Percentiles rank a stretch among this genome's conserved stretches.
These are phyloP conservation scores for Gortyna flavago DNA, from an alignment of 2,888 invertebrate species.

Conservation along the genomic window DNA sequence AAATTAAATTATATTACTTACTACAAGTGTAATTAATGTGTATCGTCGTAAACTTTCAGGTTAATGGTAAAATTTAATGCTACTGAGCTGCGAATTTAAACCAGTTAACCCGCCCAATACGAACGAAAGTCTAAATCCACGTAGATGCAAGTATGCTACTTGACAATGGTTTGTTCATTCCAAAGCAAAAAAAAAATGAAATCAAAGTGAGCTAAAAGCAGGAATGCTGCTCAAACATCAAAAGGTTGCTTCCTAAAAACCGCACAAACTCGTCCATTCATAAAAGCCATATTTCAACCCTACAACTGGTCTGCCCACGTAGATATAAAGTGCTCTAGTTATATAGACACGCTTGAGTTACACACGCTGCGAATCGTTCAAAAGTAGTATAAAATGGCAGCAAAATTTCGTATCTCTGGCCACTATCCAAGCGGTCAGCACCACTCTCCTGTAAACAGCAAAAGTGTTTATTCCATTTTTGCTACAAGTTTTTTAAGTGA, in stretches of 20 bases:
- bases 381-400: conserved; percentile 73
- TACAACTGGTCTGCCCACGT: conserved; percentile 62
- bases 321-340: conserved; percentile 56
- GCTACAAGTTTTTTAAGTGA: conserved; percentile 36
- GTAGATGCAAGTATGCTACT: conserved; percentile 3
- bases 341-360: conserved; percentile 61
- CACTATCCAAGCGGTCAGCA: conserved; percentile 73
- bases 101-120: conserved; percentile 28
- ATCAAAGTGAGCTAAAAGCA: conserved; percentile 55
- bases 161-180: conserved; percentile 27
- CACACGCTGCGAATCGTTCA: conserved; percentile 69
- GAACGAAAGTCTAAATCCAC: conserved; percentile 18
- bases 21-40: conserved; percentile 62
- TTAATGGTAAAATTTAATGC: conserved; percentile 49
- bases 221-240: conserved; percentile 63
- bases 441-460: conserved; percentile 65
- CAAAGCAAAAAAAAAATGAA: conserved; percentile 40
- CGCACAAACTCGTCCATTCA: conserved; percentile 66
- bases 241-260: conserved; percentile 65
- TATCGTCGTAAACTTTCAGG: conserved; percentile 52
- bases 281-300: conserved; percentile 70
- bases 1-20: conserved; percentile 65
- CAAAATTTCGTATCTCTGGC: conserved; percentile 74
- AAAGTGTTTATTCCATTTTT: conserved; percentile 65
- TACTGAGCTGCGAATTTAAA: conserved; percentile 29